phyloP scores from a whole-genome alignment of 2,113 vertebrate genomes.

The Centrocercus urophasianus region DNA sequence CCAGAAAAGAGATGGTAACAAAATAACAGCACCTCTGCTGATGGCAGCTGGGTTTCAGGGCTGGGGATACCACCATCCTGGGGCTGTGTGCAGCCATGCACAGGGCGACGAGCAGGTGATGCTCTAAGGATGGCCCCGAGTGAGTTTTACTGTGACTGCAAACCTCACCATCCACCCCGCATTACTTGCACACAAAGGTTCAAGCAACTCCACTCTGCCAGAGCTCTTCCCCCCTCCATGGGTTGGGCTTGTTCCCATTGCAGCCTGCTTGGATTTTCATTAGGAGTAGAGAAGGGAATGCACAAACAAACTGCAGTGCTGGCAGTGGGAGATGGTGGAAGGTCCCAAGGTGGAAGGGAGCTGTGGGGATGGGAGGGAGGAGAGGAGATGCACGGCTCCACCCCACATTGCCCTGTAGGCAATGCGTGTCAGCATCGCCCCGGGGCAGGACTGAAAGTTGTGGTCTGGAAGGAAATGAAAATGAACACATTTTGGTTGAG shows the following conservation, averaged over 20 bases:
- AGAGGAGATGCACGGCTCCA: no score
- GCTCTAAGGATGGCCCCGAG: not conserved
- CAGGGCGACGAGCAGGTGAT: not conserved
- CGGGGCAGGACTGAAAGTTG: not conserved
- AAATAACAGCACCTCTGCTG: not conserved
- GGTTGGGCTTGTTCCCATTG: not conserved
- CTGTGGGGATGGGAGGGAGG: no score
- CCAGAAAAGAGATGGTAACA: not conserved
- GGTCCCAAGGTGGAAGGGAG: no score
- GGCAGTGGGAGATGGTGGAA: no score
- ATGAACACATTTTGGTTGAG: accelerated
- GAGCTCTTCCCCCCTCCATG: not conserved
- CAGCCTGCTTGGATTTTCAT: not conserved
- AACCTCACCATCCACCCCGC: not conserved
- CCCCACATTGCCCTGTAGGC: not conserved
- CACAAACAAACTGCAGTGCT: not conserved
- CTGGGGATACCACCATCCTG: not conserved
- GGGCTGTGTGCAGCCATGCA: not conserved
- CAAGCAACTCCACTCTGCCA: not conserved
- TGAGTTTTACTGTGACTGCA: not conserved
- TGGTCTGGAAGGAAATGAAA: not conserved
- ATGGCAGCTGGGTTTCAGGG: not conserved
- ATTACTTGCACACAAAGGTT: not conserved
- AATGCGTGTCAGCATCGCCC: not conserved
- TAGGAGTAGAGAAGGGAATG: not conserved